Conservation (phyloP, 2,888 invertebrate genomes). For the Spodoptera littoralis region DNA sequence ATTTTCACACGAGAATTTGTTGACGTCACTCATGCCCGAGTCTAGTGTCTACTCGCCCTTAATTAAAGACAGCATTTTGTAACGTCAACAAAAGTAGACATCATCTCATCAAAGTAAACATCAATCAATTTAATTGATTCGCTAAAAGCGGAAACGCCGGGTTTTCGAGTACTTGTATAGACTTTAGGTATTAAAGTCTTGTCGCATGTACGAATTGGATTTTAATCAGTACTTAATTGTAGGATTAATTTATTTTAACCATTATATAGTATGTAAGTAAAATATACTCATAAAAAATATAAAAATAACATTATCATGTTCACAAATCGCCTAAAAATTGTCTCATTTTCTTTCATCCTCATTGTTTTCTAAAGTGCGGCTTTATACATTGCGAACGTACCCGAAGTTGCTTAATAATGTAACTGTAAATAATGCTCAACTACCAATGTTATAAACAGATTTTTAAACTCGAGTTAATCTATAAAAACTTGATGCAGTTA, state of each 20-base stretch:
- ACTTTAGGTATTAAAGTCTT: constrained; percentile 87
- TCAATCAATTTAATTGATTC: constrained; percentile 48
- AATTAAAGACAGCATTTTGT: constrained; percentile 62
- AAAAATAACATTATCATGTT: constrained; percentile 63
- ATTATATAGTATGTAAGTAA: constrained; percentile 79
- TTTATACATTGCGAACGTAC: constrained; percentile 72
- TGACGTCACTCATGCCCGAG: constrained; percentile 59
- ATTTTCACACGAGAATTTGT: constrained; percentile 50
- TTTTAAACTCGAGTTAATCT: neutral
- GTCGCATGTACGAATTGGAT: constrained; percentile 80
- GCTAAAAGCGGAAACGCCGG: constrained; percentile 58
- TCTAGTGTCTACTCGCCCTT: constrained; percentile 55
- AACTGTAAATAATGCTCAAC: constrained; percentile 75
- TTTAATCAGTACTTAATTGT: constrained; percentile 75
- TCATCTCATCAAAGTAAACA: constrained; percentile 54
- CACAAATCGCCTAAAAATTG: constrained; percentile 53
- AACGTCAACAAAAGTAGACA: constrained; percentile 58
- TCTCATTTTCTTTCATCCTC: constrained; percentile 54
- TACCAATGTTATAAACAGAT: constrained; percentile 55
- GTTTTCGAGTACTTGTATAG: constrained; percentile 84
- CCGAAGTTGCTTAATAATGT: constrained; percentile 73
- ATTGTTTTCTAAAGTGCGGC: constrained; percentile 73
- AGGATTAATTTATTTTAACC: constrained; percentile 81
- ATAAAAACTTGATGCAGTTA: neutral
- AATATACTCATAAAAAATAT: constrained; percentile 62